Conservation (phyloP, 2,888 invertebrate species). For the Conistra vaccinii region DNA sequence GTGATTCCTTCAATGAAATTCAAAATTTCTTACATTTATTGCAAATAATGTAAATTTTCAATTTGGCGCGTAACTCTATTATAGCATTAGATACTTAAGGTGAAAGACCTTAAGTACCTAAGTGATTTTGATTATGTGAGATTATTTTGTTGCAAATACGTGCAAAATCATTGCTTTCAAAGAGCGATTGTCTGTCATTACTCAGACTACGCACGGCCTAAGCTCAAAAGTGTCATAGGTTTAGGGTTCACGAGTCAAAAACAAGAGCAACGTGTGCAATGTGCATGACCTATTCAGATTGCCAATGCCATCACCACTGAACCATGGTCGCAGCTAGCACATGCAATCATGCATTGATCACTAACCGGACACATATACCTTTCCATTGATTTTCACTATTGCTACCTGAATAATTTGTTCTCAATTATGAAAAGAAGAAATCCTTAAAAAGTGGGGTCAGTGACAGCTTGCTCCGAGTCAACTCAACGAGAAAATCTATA, state of each 20-base stretch:
- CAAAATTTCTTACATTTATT: no score
- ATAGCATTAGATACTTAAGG: no score
- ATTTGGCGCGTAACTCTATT: no score
- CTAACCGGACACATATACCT: neutral
- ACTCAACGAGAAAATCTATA: no score
- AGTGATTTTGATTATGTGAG: neutral
- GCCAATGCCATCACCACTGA: slow-evolving; percentile 31
- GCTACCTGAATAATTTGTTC: neutral
- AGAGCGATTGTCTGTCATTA: neutral
- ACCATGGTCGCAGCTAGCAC: slow-evolving; percentile 12
- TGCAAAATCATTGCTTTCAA: neutral
- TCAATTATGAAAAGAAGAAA: neutral
- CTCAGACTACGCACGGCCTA: neutral
- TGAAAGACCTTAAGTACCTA: no score
- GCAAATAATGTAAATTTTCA: neutral
- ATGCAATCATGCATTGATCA: slow-evolving; percentile 22
- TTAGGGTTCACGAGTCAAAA: slow-evolving; percentile 44
- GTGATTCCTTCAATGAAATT: neutral
- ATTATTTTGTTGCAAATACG: neutral
- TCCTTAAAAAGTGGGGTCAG: neutral
- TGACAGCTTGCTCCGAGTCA: no score
- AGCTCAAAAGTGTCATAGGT: slow-evolving; percentile 31
- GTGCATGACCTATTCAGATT: slow-evolving; percentile 43
- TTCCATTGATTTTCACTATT: neutral
- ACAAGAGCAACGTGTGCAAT: slow-evolving; percentile 45